Conservation (phyloP, 2,797 vertebrate genomes). For the Petrocephalus schoutedeni region DNA sequence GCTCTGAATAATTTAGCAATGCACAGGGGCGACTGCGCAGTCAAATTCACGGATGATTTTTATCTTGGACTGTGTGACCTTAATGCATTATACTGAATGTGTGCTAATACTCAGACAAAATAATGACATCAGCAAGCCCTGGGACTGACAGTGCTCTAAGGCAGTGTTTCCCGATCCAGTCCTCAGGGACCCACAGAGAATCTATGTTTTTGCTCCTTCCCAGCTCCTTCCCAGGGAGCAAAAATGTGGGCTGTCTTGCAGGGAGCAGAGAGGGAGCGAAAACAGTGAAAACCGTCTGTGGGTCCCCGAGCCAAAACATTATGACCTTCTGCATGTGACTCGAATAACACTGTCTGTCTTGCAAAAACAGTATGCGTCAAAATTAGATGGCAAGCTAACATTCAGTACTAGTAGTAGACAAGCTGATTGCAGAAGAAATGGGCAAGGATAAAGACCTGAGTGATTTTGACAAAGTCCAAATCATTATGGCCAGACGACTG, state of each 20-base stretch:
- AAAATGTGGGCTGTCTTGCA: not conserved
- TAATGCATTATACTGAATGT: slow-evolving; percentile 26
- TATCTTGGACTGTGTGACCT: slow-evolving; percentile 27
- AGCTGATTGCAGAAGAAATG: not conserved
- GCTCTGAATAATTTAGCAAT: slow-evolving; percentile 40
- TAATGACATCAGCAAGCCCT: slow-evolving; percentile 38
- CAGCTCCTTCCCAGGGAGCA: not conserved
- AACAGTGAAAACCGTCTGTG: too few species aligned
- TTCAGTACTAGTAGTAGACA: not conserved
- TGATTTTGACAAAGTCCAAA: not conserved
- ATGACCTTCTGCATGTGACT: not conserved
- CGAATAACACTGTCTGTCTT: not conserved
- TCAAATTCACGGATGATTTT: slow-evolving; percentile 36
- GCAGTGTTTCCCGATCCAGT: not conserved
- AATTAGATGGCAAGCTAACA: not conserved
- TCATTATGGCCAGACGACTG: not conserved
- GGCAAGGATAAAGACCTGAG: not conserved
- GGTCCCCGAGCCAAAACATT: not conserved
- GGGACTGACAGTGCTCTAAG: not conserved
- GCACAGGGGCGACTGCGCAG: not conserved
- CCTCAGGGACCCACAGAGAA: not conserved
- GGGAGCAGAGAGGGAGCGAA: too few species aligned
- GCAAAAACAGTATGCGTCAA: not conserved
- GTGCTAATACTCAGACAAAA: slow-evolving; percentile 21
- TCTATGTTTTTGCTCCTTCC: not conserved